These are phyloP conservation scores for Zoanthus solanderi DNA, from an alignment of 92 coral and sea anemone species.

Conservation along the genomic window DNA sequence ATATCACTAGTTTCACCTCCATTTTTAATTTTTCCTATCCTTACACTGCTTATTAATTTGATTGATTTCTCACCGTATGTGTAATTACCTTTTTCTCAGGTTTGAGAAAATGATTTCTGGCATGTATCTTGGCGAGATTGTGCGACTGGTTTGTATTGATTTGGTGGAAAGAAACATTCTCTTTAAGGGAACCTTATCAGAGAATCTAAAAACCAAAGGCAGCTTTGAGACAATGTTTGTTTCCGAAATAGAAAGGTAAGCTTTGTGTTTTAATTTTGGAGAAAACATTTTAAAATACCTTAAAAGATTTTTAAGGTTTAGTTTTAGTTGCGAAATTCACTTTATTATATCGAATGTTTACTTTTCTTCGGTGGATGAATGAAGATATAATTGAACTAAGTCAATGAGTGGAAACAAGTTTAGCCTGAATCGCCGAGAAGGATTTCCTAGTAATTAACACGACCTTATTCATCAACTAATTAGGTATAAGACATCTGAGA, in stretches of 20 bases:
- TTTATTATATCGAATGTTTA: no score
- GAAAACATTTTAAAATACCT: background rate
- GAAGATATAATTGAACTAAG: no score
- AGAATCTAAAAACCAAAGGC: slow-evolving; percentile 76
- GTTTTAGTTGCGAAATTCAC: no score
- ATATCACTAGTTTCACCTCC: background rate
- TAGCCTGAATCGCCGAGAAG: no score
- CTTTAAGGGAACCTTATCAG: slow-evolving; percentile 72
- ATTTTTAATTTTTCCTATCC: background rate
- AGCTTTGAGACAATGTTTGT: slow-evolving; percentile 89
- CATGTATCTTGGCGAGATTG: slow-evolving; percentile 97
- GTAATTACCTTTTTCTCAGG: slow-evolving; percentile 45
- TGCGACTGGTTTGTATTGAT: slow-evolving; percentile 82
- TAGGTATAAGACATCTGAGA: no score
- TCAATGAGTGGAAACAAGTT: no score
- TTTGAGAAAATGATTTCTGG: slow-evolving; percentile 99
- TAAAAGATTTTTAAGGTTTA: no score
- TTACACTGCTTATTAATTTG: background rate
- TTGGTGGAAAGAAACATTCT: slow-evolving; percentile 74
- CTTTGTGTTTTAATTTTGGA: background rate
- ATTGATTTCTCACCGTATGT: no score
- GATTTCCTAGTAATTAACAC: no score
- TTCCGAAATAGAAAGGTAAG: slow-evolving; percentile 95
- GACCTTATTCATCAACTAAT: no score
- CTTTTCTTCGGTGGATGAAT: no score